phyloP scores from a whole-genome alignment of 2,797 vertebrate species.

The Chrysocyon brachyurus region DNA sequence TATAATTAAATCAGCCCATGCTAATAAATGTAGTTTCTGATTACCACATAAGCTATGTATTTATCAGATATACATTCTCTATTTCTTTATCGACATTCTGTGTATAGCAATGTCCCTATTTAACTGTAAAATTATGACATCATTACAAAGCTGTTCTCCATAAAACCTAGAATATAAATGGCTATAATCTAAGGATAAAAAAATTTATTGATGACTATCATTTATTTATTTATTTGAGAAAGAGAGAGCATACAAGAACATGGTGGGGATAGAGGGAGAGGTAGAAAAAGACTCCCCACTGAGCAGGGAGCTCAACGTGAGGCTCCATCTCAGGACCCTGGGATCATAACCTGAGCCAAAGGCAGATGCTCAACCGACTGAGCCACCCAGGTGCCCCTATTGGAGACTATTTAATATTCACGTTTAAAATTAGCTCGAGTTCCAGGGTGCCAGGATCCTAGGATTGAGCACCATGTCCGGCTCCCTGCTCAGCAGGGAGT shows the following conservation, averaged over 20 bases:
- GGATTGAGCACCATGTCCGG: not conserved
- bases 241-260: not conserved
- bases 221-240: not conserved
- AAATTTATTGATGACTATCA: constrained; percentile 40
- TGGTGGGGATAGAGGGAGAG: not conserved
- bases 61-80: not conserved
- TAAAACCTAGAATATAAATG: constrained; percentile 43
- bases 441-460: not conserved
- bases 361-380: not conserved
- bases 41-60: constrained; percentile 19
- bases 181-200: constrained; percentile 24
- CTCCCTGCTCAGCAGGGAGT: not conserved
- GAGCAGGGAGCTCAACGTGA: not conserved
- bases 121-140: not conserved
- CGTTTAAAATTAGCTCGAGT: constrained; percentile 10
- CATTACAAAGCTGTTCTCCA: constrained; percentile 49
- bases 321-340: not conserved
- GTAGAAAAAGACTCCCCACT: not conserved
- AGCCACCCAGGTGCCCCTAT: not conserved
- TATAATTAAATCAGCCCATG: not conserved
- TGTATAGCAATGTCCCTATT: not conserved
- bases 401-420: constrained; percentile 40
- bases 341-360: not conserved
- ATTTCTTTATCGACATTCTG: not conserved
- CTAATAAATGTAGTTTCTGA: constrained; percentile 52